phyloP scores from a whole-genome alignment of 2,888 invertebrate genomes.

The Drosophila subquinaria region DNA sequence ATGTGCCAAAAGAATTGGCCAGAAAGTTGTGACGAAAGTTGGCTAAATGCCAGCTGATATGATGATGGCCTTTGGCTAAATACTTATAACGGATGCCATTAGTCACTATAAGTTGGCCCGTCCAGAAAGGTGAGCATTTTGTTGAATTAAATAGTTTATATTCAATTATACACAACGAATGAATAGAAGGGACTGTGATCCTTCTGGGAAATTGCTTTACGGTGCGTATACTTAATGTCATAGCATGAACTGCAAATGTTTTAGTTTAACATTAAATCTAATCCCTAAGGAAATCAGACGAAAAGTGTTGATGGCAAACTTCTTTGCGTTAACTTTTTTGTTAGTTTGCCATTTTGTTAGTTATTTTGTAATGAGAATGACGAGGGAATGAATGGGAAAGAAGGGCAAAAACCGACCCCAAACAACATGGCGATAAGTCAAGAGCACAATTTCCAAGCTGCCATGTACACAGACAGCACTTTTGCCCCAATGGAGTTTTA shows the following conservation, averaged over 20 bases:
- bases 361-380: slow-evolving; percentile 48
- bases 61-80: slow-evolving; percentile 34
- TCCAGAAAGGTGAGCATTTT: slow-evolving; percentile 15
- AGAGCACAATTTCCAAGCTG: slow-evolving; percentile 41
- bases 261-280: slow-evolving; percentile 34
- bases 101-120: slow-evolving; percentile 29
- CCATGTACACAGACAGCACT: slow-evolving; percentile 23
- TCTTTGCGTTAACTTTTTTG: slow-evolving; percentile 14
- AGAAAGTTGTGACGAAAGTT: slow-evolving; percentile 40
- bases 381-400: background rate
- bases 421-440: slow-evolving; percentile 53
- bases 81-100: slow-evolving; percentile 51
- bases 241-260: slow-evolving; percentile 24
- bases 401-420: background rate
- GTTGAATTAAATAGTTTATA: slow-evolving; percentile 23
- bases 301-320: slow-evolving; percentile 58
- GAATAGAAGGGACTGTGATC: background rate
- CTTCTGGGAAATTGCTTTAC: slow-evolving; percentile 21
- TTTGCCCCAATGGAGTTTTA: slow-evolving; percentile 36
- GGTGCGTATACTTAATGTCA: slow-evolving; percentile 33
- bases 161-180: slow-evolving; percentile 29
- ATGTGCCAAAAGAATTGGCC: slow-evolving; percentile 66
- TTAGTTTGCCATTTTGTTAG: slow-evolving; percentile 15
- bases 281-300: slow-evolving; percentile 71
- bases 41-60: slow-evolving; percentile 59